A percentile compares a stretch with the other conserved stretches of the same genome.
These are phyloP conservation scores for Aradophagus sp. DNA, from an alignment of 1,140 invertebrate species.

Conservation along the genomic window DNA sequence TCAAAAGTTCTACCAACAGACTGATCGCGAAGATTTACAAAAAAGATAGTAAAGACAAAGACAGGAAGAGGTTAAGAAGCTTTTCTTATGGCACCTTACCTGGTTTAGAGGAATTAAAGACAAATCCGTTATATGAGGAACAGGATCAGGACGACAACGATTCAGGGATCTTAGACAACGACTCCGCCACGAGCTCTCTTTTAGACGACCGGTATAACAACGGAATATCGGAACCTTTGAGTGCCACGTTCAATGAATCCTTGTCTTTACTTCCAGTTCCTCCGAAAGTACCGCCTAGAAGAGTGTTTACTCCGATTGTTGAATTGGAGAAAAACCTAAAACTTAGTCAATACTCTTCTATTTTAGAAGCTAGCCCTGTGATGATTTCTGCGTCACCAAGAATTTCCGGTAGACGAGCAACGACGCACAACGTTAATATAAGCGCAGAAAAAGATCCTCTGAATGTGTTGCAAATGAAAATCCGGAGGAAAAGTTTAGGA, in stretches of 20 bases:
- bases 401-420: constrained; percentile 12
- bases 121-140: constrained; percentile 79
- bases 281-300: constrained; percentile 64
- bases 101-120: constrained; percentile 82
- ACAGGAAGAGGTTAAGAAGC: constrained; percentile 80
- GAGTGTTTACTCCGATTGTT: constrained; percentile 34
- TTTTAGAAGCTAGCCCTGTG: constrained; percentile 41
- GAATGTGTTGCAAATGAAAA: constrained; percentile 14
- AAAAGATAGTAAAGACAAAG: constrained; percentile 73
- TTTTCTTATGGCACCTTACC: constrained; percentile 85
- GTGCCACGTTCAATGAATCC: constrained; percentile 61
- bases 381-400: constrained; percentile 24
- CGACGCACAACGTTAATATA: constrained; percentile 39
- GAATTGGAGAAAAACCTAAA: constrained; percentile 56
- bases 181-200: constrained; percentile 80
- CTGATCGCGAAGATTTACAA: constrained; percentile 82
- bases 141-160: constrained; percentile 81
- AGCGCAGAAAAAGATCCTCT: constrained; percentile 54
- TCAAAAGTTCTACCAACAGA: constrained; percentile 81
- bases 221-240: constrained; percentile 76
- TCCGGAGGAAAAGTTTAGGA: constrained; percentile 18
- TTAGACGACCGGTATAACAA: constrained; percentile 79
- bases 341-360: constrained; percentile 58
- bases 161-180: constrained; percentile 84
- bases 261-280: constrained; percentile 28